Evolutionary conservation across 2,113 vertebrate genomes (phyloP), one percentile per base, ranked within the genome.

Genomic region (Stegostoma tigrinum): DNA sequence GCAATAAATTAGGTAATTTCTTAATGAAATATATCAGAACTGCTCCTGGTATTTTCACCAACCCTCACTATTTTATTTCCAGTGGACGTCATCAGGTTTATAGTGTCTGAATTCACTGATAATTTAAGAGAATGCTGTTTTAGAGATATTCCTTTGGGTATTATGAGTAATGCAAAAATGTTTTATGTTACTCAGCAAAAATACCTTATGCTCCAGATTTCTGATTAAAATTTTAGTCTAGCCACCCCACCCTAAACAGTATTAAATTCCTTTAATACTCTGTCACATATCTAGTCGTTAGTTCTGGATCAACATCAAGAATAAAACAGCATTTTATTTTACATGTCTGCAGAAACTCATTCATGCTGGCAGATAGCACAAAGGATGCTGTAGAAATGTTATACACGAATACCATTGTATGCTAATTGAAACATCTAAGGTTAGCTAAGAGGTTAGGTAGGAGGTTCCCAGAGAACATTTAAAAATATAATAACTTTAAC

Each of bases 141-240:
- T 55, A 61, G 30, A 64, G 3, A 30, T 90, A 90, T 34, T 90
- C 27, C 42, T 87, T 61, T 34, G n/a, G 38, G 78, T 42, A 19
- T n/a, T 19, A 42, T 83, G 78, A 38, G 15, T 42, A 83, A 38
- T 83, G 86, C 52, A 61, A 30, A 24, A 34, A 61, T 61, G 27
- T 89, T 52, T 94, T 94, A 94, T 67, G 67, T 94, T 94, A 24
- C 91, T 67, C n/a, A 66, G 66, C 67, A 89, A 89, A 89, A 89
- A 34, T 89, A 34, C 14, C 52, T 89, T 52, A 89, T 89, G 45
- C 86, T 27, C 86, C 86, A 89, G 52, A 55, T 89, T 89, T 89
- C 86, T 89, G 52, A 30, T 89, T 89, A 89, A 24, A 89, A 55
- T 55, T 89, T 48, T 55, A 89, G 52, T 55, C 48, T 89, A 55